Evolutionary conservation across 2,888 invertebrate genomes (phyloP).

Genomic region (Colostygia pectinataria): DNA sequence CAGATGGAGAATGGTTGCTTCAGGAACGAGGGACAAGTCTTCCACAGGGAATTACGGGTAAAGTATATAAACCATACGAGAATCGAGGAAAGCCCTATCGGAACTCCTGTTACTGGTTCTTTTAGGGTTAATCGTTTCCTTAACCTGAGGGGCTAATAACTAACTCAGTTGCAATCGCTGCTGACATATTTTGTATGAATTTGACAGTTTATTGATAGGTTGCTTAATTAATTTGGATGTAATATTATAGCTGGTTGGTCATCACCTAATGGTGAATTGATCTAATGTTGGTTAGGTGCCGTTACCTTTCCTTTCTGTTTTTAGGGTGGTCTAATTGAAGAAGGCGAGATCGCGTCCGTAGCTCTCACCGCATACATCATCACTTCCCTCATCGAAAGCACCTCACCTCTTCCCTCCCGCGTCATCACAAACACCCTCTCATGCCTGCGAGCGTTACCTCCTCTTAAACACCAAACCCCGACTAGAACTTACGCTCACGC

Average conservation of each 20-base stretch:
- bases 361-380: slow-evolving; percentile 88
- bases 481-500: slow-evolving; percentile 61
- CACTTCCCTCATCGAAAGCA: slow-evolving; percentile 84
- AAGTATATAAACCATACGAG: too few relatives aligned
- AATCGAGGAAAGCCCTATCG: too few relatives aligned
- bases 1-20: slow-evolving; percentile 92
- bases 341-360: slow-evolving; percentile 80
- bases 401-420: slow-evolving; percentile 67
- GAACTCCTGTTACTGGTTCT: too few relatives aligned
- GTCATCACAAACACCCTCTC: slow-evolving; percentile 82
- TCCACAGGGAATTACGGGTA: slow-evolving; percentile 84
- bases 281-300: background rate
- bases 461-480: slow-evolving; percentile 49
- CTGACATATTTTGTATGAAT: too few relatives aligned
- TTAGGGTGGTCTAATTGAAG: slow-evolving; percentile 81
- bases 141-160: too few relatives aligned
- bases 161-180: too few relatives aligned
- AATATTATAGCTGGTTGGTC: too few relatives aligned
- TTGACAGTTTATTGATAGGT: too few relatives aligned
- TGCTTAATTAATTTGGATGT: too few relatives aligned
- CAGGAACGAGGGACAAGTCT: slow-evolving; percentile 86
- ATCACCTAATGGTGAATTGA: too few relatives aligned
- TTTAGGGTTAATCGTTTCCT: too few relatives aligned
- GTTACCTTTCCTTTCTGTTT: background rate
- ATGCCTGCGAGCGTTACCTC: slow-evolving; percentile 80